Conservation (phyloP, 2,888 invertebrate genomes). For the Chaetogeoica ovagalla region DNA sequence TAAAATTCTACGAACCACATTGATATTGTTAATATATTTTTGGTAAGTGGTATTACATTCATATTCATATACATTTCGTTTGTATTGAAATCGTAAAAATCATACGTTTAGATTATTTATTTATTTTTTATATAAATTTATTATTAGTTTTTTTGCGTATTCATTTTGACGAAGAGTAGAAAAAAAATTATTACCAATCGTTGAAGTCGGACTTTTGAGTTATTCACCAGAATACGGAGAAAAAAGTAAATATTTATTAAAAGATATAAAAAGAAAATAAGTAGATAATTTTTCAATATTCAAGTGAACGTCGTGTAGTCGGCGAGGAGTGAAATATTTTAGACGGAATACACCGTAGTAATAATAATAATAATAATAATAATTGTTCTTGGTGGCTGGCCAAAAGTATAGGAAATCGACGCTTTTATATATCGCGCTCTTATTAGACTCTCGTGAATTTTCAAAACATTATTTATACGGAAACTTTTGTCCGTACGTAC, state of each 20-base stretch:
- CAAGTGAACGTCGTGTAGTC: neutral
- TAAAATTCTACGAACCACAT: too few species aligned
- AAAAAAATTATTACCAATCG: neutral
- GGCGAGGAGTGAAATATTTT: neutral
- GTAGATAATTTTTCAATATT: conserved; percentile 14
- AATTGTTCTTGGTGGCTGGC: neutral
- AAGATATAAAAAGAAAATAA: neutral
- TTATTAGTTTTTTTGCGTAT: neutral
- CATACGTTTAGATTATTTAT: too few species aligned
- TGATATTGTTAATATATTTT: too few species aligned
- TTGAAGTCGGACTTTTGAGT: neutral
- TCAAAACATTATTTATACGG: neutral
- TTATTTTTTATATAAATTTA: neutral
- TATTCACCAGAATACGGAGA: neutral
- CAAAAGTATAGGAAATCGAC: neutral
- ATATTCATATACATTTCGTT: too few species aligned
- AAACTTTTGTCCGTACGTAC: neutral
- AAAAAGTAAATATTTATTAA: conserved; percentile 2
- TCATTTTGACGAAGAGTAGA: neutral
- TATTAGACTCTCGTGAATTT: neutral
- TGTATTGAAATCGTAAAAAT: too few species aligned
- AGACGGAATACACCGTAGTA: neutral
- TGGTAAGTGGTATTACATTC: too few species aligned
- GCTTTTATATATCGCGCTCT: neutral
- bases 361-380: too few species aligned